Evolutionary conservation across 2,888 invertebrate genomes (phyloP).

Genomic region (Lasioglossum vierecki): DNA sequence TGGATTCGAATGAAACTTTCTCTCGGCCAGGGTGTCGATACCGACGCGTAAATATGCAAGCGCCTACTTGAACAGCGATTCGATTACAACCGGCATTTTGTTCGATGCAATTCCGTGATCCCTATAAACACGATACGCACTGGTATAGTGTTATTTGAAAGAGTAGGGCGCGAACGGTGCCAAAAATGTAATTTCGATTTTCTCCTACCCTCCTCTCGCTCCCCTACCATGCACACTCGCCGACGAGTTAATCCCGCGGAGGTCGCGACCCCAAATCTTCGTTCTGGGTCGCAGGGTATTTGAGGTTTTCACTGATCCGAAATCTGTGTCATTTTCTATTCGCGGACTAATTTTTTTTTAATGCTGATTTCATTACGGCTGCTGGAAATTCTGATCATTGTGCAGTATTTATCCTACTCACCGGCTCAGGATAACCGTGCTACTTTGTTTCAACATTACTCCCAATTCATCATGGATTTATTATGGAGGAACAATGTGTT

Average conservation of each 20-base stretch:
- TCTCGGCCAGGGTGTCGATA: constrained; percentile 28
- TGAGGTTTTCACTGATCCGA: neutral
- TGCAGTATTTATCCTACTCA: neutral
- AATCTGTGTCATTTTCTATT: neutral
- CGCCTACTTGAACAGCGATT: constrained; percentile 49
- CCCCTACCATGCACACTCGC: neutral
- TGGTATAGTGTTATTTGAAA: neutral
- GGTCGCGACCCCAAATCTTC: neutral
- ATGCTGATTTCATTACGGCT: neutral
- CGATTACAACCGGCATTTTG: constrained; percentile 46
- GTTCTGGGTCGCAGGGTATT: neutral
- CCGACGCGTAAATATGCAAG: constrained; percentile 42
- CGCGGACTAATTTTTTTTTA: neutral
- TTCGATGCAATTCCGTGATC: constrained; percentile 1
- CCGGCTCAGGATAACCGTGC: too few relatives aligned
- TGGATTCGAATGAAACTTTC: constrained; percentile 21
- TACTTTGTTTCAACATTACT: too few relatives aligned
- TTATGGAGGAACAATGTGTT: too few relatives aligned
- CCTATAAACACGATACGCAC: neutral
- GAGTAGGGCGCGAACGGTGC: neutral
- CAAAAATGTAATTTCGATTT: neutral
- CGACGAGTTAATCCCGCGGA: neutral
- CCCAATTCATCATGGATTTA: too few relatives aligned
- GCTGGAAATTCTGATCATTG: neutral
- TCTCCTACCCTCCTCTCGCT: neutral